Base-by-base conservation (phyloP, 2,888 invertebrate genomes). In the Apodemia duryi region DNA sequence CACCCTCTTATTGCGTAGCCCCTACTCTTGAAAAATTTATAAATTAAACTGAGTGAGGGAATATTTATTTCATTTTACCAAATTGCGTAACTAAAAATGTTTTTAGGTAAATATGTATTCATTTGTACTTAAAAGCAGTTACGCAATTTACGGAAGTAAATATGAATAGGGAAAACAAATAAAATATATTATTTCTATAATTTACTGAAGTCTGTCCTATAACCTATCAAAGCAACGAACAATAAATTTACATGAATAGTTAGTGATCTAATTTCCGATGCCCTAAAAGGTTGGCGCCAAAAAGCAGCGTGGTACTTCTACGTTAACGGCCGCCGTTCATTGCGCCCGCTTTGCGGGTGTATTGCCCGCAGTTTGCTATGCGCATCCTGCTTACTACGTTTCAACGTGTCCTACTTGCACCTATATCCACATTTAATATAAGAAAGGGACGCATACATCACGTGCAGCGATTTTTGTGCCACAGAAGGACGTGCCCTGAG, bases 391-490 rank as follows among this genome's bases (percentile, higher is more conserved):
- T 84, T 87, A 83, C 86, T 86, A 85, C 85, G 82, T 76, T 78
- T 79, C 74, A 21, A 82, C 80, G 77, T 79, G 74, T 91, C 91
- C 83, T 79, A 74, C 82, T 90, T 86, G 72, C 83, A 81, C 86
- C 69, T 74, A 73, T 71, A 72, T 72, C 73, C 75, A 70, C 71
- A 72, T 75, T 74, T 73, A 71, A 71, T 65, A 78, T 75, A 77
- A 75, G 83, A 88, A 83, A 83, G 88, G 82, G 90, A 89, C 74
- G 77, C 75, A 73, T 69, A 77, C 77, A 86, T 89, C 85, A 86
- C 86, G 83, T 88, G 86, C 89, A 88, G 81, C 85, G 85, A 89
- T 88, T 89, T 89, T 89, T 87, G 86, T 86, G 82, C 86, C 81
- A 81, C 81, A 88, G 87, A 89, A 91, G 91, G 91, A 91, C 88